Evolutionary conservation across 2,888 invertebrate genomes (phyloP).

Genomic region (Lumbricus terrestris): DNA sequence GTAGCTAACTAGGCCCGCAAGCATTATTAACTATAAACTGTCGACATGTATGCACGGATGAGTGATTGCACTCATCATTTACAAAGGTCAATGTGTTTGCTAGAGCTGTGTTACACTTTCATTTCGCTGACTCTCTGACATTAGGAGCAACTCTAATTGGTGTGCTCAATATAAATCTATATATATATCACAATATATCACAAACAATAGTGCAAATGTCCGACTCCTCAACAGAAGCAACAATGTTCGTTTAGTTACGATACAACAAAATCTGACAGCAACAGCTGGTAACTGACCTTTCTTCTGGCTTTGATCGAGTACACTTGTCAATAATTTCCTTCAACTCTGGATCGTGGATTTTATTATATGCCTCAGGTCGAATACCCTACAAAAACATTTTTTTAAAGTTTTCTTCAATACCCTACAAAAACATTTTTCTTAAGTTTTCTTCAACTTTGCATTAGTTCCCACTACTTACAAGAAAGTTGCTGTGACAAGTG

Average conservation of each 20-base stretch:
- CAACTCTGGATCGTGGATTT: conserved; percentile 89
- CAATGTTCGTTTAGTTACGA: neutral
- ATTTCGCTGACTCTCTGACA: too few species aligned
- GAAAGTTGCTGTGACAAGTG: neutral
- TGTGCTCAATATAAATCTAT: too few species aligned
- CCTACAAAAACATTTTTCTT: neutral
- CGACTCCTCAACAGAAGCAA: neutral
- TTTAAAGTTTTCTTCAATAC: neutral
- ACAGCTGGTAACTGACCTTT: neutral
- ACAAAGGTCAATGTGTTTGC: too few species aligned
- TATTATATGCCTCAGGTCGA: conserved; percentile 91
- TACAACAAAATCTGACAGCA: neutral
- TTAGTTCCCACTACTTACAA: neutral
- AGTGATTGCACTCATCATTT: too few species aligned
- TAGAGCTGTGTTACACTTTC: too few species aligned
- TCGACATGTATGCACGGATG: too few species aligned
- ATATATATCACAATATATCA: too few species aligned
- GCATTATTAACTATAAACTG: too few species aligned
- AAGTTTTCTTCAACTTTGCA: neutral
- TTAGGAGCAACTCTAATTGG: too few species aligned
- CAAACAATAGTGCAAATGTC: neutral
- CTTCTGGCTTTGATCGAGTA: conserved; percentile 62
- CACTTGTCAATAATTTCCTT: conserved; percentile 94
- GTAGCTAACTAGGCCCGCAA: too few species aligned
- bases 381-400: conserved; percentile 71